A percentile compares a stretch with the other conserved stretches of the same genome.
Evolutionary conservation across 2,888 invertebrate genomes (phyloP).

Genomic region (Acanthococcus lagerstroemiae): DNA sequence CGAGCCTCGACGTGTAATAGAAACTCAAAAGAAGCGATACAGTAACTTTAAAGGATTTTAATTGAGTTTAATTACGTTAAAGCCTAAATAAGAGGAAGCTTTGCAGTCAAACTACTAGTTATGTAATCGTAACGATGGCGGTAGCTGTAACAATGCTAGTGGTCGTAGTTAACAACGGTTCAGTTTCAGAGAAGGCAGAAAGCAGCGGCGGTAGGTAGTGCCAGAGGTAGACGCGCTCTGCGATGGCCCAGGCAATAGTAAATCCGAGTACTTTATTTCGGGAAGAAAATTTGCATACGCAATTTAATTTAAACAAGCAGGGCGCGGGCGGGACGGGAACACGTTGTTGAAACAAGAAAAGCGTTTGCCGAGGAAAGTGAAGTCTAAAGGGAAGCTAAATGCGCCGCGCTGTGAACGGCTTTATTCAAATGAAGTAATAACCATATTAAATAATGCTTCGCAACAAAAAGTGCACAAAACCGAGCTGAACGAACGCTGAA

Average conservation of each 20-base stretch:
- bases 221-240: too few relatives aligned
- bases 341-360: conserved; percentile 26
- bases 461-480: too few relatives aligned
- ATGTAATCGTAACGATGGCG: neutral
- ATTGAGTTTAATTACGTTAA: conserved; percentile 18
- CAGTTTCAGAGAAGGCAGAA: neutral
- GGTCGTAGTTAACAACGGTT: neutral
- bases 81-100: conserved; percentile 4
- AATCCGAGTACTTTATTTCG: conserved; percentile 21
- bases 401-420: conserved; percentile 21
- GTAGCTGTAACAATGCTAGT: neutral
- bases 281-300: conserved; percentile 22
- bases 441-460: conserved; percentile 25
- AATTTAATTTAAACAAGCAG: conserved; percentile 24
- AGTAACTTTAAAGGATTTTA: conserved; percentile 13
- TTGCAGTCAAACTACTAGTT: conserved; percentile 8
- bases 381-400: conserved; percentile 20
- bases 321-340: conserved; percentile 14
- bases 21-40: neutral
- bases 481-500: too few relatives aligned
- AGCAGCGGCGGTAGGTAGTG: neutral
- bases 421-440: conserved; percentile 28
- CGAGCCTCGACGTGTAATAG: neutral
- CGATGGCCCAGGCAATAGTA: conserved; percentile 1
- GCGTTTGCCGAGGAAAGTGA: conserved; percentile 19